Evolutionary conservation across 2,888 invertebrate species (phyloP).

Genomic region (Caenorhabditis macrosperma): DNA sequence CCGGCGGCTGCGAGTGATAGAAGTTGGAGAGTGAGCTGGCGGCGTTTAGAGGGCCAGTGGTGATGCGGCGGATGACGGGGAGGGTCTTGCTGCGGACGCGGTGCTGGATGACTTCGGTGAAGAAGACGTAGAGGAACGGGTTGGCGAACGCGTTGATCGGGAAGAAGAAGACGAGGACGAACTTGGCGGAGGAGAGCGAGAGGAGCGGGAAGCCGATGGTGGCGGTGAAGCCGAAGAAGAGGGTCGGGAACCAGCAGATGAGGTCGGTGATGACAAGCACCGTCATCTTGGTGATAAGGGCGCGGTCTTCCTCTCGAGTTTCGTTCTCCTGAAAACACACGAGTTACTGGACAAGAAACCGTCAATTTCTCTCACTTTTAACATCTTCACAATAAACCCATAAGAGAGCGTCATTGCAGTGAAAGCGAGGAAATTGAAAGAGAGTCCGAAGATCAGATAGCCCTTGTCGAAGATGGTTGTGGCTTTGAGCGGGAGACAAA

Average conservation of each 20-base stretch:
- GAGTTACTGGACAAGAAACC: no score
- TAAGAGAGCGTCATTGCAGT: conserved; percentile 89
- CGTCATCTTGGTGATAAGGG: conserved; percentile 85
- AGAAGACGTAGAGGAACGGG: conserved; percentile 96
- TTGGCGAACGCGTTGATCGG: conserved; percentile 98
- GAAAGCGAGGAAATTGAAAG: conserved; percentile 94
- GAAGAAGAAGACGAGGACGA: conserved; percentile 92
- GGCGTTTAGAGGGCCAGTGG: conserved; percentile 48
- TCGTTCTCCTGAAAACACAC: conserved; percentile 48
- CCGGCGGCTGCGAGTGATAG: conserved; percentile 69
- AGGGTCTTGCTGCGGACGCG: conserved; percentile 67
- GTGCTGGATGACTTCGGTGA: conserved; percentile 86
- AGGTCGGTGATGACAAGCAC: conserved; percentile 96
- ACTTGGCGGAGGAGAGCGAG: conserved; percentile 93
- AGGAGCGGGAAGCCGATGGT: conserved; percentile 93
- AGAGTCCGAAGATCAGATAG: conserved; percentile 83
- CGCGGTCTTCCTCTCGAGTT: conserved; percentile 72
- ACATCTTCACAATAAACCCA: conserved; percentile 73
- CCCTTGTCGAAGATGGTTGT: conserved; percentile 85
- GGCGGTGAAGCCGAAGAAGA: conserved; percentile 89
- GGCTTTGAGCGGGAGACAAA: conserved; percentile 95
- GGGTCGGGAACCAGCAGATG: conserved; percentile 97
- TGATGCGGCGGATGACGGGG: conserved; percentile 66
- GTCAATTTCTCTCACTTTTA: conserved; percentile 62
- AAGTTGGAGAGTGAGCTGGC: conserved; percentile 64